Evolutionary conservation across 2,797 vertebrate genomes (phyloP), one percentile per base, ranked within the genome.

Genomic region (Pseudochromis fuscus): DNA sequence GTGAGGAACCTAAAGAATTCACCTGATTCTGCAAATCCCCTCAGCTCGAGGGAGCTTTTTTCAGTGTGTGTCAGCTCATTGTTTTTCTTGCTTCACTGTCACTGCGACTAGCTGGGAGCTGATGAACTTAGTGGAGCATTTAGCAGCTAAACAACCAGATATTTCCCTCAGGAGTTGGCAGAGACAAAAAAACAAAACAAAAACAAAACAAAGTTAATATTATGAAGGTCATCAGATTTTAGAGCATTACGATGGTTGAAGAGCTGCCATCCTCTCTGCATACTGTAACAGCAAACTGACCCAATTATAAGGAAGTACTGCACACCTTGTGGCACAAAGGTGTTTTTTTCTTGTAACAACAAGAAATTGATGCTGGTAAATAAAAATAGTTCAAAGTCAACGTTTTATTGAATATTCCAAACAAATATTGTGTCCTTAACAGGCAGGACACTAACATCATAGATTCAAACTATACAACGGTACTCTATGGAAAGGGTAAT

Each of bases 111-210:
- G 23, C 28, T 15, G 7, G n/a, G 11, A 46, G 24, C 19, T 49
- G 45, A 48, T 59, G 46, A 63, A 51, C 3, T 58, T 13, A 51
- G 46, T 27, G 24, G 35, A 67, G 30, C 5, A 44, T 23, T 38
- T 4, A 62, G 40, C 19, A 49, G 44, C 45, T 27, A 49, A 59
- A 55, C 21, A 56, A 63, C 19, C 7, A 48, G 21, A 68, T 28
- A 46, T 63, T 63, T 53, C n/a, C 33, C 23, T 16, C 8, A 33
- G 50, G 65, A 40, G 12, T 40, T 28, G 9, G 19, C 44, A 8
- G 65, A 66, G 38, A 67, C 46, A 18, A 35, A 62, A 62, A 58
- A 42, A 13, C n/a, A n/a, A 66, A 31, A 67, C 46, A 18, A 35
- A 62, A 62, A 58, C n/a, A 13, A 13, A 4, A 3, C 30, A 28